Evolutionary conservation across 2,888 invertebrate genomes (phyloP), one percentile per base, ranked within the genome.

Genomic region (Anthoptus insignis): DNA sequence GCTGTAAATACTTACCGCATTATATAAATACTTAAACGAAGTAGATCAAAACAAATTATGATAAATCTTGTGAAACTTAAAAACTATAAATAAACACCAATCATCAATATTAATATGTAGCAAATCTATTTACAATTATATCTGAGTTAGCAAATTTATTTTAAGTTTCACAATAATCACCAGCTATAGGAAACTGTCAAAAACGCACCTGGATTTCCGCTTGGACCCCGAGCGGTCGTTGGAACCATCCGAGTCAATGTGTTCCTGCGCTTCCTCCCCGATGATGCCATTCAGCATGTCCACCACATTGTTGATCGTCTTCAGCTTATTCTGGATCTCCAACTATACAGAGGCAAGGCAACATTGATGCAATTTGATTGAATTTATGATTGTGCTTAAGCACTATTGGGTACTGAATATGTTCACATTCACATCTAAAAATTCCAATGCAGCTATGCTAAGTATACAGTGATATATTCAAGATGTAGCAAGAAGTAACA

Each of bases 241-340:
- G 0, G 86, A 76, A 14, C 84, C 84, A 1, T 87, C 89, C 0
- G 79, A 75, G 1, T 83, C 84, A 1, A 37, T 73, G 3, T 76
- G 54, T 39, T 87, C 86, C 2, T 68, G 65, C 1, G 86, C 89
- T 73, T 96, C 96, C 76, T 97, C 97, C 0, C 97, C 97, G 77
- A 98, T 97, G 80, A 98, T 97, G 34, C 96, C 96, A 67, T 96
- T 96, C 77, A 98, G 93, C 97, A 97, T 97, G 81, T 97, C 97
- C 79, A 98, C 97, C 21, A 98, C 97, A 86, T 97, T 97, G 87
- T 96, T 96, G 83, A 97, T 97, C 0, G 97, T 97, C 88, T 96
- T 96, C 91, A 96, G 90, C 91, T 97, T 96, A 81, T 95, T 96
- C 86, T 96, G 96, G 76, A 97, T 96, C 93, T 97, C 97, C 83